Evolutionary conservation across 1,140 invertebrate genomes (phyloP).

Genomic region (Scaptomyza pallida): DNA sequence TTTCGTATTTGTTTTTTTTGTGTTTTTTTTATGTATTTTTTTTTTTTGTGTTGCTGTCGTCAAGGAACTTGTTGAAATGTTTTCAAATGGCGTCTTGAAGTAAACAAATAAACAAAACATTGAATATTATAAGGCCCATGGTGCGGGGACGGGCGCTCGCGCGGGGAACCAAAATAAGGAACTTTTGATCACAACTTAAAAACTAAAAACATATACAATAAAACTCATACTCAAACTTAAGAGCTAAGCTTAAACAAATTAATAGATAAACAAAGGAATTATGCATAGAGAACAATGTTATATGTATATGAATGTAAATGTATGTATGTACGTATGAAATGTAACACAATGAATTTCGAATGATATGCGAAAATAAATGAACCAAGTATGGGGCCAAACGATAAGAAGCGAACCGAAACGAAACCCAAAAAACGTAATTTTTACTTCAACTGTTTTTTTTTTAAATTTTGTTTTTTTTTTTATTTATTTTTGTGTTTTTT

Average conservation of each 20-base stretch:
- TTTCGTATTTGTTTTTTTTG: slow-evolving; percentile 22
- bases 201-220: too few relatives aligned
- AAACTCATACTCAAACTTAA: slow-evolving; percentile 42
- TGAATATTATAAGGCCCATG: slow-evolving; percentile 60
- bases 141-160: slow-evolving; percentile 38
- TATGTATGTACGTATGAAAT: slow-evolving; percentile 13
- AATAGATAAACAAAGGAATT: slow-evolving; percentile 19
- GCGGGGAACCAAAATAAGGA: slow-evolving; percentile 79
- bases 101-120: slow-evolving; percentile 57
- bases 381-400: slow-evolving; percentile 26
- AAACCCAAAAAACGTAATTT: slow-evolving; percentile 58
- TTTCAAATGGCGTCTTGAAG: slow-evolving; percentile 71
- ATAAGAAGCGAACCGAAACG: slow-evolving; percentile 25
- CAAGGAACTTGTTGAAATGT: slow-evolving; percentile 77
- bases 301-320: slow-evolving; percentile 1
- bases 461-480: slow-evolving; percentile 61
- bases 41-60: slow-evolving; percentile 54
- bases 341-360: slow-evolving; percentile 61
- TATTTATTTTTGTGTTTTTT: slow-evolving; percentile 44
- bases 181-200: slow-evolving; percentile 82
- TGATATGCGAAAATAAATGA: slow-evolving; percentile 46
- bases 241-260: slow-evolving; percentile 53
- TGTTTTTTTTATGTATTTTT: slow-evolving; percentile 19
- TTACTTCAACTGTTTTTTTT: slow-evolving; percentile 43
- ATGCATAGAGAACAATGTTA: not conserved